phyloP scores from a whole-genome alignment of 2,888 invertebrate genomes.

The Spilosoma lubricipeda region DNA sequence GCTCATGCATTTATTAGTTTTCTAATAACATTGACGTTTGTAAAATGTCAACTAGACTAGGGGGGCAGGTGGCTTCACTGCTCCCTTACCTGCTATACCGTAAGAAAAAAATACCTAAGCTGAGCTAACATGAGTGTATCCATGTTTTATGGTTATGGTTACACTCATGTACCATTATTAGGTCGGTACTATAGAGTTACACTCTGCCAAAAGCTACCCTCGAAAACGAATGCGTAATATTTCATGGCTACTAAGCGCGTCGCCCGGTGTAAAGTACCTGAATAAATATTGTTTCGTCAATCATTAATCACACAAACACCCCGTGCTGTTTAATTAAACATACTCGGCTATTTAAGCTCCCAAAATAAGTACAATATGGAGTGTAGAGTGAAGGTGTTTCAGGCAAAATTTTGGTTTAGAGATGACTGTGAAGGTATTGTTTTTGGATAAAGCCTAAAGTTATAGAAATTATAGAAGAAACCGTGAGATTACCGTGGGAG shows the following conservation, averaged over 20 bases:
- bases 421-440: not conserved
- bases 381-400: no score
- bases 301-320: conserved; percentile 25
- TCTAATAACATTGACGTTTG: no score
- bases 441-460: not conserved
- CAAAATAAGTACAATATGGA: conserved; percentile 1
- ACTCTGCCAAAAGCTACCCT: not conserved
- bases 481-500: no score
- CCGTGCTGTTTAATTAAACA: conserved; percentile 20
- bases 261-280: not conserved
- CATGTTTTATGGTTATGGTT: no score
- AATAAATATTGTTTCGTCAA: conserved; percentile 20
- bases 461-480: no score
- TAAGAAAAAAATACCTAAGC: no score
- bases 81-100: no score
- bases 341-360: not conserved
- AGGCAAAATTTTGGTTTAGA: no score
- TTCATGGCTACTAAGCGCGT: not conserved
- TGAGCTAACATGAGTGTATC: no score
- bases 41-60: no score
- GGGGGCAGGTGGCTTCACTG: no score
- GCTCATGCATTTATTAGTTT: no score
- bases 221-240: not conserved
- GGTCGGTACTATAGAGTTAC: not conserved
- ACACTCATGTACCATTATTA: not conserved